These are phyloP conservation scores for Labeo calbasu DNA, from an alignment of 2,797 vertebrate species.

Conservation along the genomic window DNA sequence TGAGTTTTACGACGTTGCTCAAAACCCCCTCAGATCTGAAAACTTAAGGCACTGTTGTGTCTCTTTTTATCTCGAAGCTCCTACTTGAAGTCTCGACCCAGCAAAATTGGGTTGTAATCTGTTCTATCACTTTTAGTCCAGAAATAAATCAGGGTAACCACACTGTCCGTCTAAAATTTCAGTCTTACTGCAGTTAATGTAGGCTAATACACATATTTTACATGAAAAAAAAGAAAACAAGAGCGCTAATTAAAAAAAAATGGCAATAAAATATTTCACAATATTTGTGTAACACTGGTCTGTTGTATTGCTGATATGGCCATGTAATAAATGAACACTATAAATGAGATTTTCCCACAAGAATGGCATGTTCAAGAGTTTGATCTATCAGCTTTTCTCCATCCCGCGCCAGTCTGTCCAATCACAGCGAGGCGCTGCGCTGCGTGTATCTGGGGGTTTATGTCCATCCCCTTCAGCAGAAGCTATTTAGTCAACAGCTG, in stretches of 20 bases:
- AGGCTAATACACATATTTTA: neutral
- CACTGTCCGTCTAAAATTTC: neutral
- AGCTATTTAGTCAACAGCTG: constrained; percentile 26
- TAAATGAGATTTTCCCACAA: constrained; percentile 1
- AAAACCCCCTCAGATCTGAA: constrained; percentile 74
- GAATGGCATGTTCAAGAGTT: constrained; percentile 10
- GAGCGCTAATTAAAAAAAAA: neutral
- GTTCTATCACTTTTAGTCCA: neutral
- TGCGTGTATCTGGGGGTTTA: neutral
- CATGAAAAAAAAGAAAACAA: neutral
- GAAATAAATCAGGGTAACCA: neutral
- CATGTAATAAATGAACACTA: neutral
- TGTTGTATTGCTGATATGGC: neutral
- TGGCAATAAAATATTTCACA: no score
- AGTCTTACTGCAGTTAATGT: neutral
- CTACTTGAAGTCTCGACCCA: neutral
- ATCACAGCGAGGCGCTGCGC: neutral
- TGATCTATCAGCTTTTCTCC: constrained; percentile 12
- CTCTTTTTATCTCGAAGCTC: constrained; percentile 67
- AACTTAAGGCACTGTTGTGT: constrained; percentile 54
- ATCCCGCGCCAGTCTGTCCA: constrained; percentile 39
- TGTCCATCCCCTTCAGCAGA: constrained; percentile 16
- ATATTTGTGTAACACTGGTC: neutral
- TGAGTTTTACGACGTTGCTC: constrained; percentile 75
- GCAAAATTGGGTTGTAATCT: neutral